These are phyloP conservation scores for Sinella curviseta DNA, from an alignment of 1,140 invertebrate species.

Conservation along the genomic window DNA sequence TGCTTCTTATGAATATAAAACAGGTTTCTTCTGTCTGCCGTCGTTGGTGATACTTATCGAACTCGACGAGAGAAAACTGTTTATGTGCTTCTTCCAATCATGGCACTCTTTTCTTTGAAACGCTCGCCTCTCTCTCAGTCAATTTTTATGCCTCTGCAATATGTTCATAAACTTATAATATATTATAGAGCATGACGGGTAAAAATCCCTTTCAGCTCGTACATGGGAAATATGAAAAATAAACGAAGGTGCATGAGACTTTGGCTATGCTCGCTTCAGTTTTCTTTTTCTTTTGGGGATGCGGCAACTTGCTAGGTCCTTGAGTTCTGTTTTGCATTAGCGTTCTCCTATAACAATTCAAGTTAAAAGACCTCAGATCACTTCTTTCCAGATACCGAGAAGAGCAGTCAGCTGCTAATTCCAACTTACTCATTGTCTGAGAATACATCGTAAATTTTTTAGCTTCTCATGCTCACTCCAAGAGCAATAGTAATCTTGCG, in stretches of 20 bases:
- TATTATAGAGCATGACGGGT: background rate
- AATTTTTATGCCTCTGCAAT: background rate
- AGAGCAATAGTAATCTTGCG: background rate
- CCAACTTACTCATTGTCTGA: too few relatives aligned
- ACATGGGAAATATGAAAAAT: background rate
- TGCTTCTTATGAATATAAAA: conserved; percentile 13
- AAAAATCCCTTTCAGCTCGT: background rate
- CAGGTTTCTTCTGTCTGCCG: conserved; percentile 8
- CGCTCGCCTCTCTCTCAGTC: background rate
- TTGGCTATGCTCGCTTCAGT: too few relatives aligned
- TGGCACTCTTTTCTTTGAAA: background rate
- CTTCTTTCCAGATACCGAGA: too few relatives aligned
- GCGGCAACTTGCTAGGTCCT: too few relatives aligned
- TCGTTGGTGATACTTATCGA: background rate
- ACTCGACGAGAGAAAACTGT: background rate
- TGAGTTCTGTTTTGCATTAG: too few relatives aligned
- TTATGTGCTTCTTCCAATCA: background rate
- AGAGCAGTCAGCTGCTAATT: too few relatives aligned
- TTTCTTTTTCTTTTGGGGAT: too few relatives aligned
- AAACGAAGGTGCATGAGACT: too few relatives aligned
- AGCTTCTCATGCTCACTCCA: too few relatives aligned
- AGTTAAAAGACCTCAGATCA: too few relatives aligned
- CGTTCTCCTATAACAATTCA: too few relatives aligned
- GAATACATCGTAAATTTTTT: too few relatives aligned
- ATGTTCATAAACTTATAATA: background rate